A percentile compares a stretch with the other conserved stretches of the same genome.
Conservation (phyloP, 2,113 vertebrate genomes). For the Ochotona curzoniae region DNA sequence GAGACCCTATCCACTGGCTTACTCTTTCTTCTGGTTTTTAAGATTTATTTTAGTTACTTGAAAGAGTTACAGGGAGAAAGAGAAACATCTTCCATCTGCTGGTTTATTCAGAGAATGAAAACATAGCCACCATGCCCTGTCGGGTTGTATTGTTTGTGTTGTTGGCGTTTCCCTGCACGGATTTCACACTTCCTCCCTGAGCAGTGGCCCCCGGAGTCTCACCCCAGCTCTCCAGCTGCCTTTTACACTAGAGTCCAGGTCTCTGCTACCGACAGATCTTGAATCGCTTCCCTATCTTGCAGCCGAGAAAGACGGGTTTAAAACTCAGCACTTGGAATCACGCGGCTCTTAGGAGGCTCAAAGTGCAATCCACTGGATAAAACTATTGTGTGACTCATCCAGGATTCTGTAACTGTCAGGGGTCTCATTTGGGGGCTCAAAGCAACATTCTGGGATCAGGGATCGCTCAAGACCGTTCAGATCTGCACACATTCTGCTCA, state of each 20-base stretch:
- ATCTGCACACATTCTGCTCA: not conserved
- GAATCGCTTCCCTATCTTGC: not conserved
- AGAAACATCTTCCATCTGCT: too few species aligned
- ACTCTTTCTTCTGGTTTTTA: too few species aligned
- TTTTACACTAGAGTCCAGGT: not conserved
- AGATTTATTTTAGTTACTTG: too few species aligned
- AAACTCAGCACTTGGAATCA: not conserved
- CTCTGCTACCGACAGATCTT: fast-evolving
- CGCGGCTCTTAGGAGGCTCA: not conserved
- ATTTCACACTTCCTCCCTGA: not conserved
- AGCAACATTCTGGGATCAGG: fast-evolving
- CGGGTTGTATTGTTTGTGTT: not conserved
- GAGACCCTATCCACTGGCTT: too few species aligned
- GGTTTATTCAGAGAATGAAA: not conserved
- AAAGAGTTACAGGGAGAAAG: too few species aligned
- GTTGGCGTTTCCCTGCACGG: not conserved
- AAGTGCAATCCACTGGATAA: not conserved
- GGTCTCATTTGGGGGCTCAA: not conserved
- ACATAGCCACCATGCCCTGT: not conserved
- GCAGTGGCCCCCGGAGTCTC: not conserved
- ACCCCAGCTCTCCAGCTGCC: not conserved
- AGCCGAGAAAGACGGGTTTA: not conserved
- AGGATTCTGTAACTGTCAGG: not conserved
- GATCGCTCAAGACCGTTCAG: not conserved
- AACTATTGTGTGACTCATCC: fast-evolving